Evolutionary conservation across 2,888 invertebrate species (phyloP).

Genomic region (Cecidostiba fungosa): DNA sequence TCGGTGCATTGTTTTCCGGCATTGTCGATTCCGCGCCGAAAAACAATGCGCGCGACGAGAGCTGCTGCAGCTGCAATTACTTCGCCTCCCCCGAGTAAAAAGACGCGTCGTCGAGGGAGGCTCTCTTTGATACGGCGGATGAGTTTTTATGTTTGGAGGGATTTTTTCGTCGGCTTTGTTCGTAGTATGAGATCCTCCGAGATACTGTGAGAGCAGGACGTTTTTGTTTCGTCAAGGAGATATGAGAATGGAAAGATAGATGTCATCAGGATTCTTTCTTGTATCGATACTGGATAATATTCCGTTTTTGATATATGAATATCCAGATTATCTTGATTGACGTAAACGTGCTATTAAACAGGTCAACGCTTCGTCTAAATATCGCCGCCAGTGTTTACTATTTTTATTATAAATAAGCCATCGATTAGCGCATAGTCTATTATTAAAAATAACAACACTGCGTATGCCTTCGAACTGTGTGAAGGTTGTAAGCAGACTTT

Average conservation of each 20-base stretch:
- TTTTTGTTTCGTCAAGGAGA: background rate
- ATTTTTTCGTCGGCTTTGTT: background rate
- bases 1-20: slow-evolving; percentile 74
- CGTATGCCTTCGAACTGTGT: background rate
- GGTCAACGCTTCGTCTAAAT: slow-evolving; percentile 12
- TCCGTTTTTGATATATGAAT: too few species aligned
- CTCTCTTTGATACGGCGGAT: background rate
- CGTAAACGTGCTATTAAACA: slow-evolving; percentile 9
- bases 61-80: background rate
- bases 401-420: slow-evolving; percentile 18
- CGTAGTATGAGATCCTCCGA: too few species aligned
- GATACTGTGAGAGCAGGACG: too few species aligned
- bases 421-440: background rate
- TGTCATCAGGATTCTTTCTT: background rate
- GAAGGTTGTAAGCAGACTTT: background rate
- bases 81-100: slow-evolving; percentile 1
- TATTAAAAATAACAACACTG: background rate
- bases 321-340: background rate
- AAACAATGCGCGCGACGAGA: slow-evolving; percentile 14
- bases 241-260: background rate
- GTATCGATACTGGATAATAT: background rate
- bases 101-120: slow-evolving; percentile 2
- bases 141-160: background rate
- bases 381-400: background rate
- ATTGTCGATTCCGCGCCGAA: slow-evolving; percentile 72